A percentile compares a stretch with the other conserved stretches of the same genome.
phyloP scores from a whole-genome alignment of 2,888 invertebrate species.

The Hydriomena furcata region DNA sequence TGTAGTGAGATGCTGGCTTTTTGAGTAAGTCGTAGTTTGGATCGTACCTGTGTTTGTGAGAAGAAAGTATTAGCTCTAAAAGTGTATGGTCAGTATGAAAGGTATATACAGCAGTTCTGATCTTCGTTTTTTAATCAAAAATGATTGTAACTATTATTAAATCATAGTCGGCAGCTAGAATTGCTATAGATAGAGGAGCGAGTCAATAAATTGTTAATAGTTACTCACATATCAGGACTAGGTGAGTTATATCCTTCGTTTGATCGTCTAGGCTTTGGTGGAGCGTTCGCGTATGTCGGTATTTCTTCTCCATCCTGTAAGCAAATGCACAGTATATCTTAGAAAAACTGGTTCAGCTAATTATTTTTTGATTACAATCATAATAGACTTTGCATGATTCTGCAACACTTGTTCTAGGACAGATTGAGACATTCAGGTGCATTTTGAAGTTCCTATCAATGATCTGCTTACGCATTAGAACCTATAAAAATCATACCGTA shows the following conservation, averaged over 20 bases:
- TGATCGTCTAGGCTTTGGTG: slow-evolving; percentile 92
- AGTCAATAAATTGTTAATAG: not conserved
- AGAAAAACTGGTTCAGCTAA: no score
- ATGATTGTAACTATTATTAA: no score
- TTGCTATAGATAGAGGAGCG: no score
- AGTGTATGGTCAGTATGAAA: slow-evolving; percentile 9
- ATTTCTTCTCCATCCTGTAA: slow-evolving; percentile 69
- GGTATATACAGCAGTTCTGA: not conserved
- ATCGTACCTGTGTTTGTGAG: slow-evolving; percentile 70
- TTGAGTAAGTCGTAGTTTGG: slow-evolving; percentile 81
- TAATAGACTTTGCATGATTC: no score
- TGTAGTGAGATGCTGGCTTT: slow-evolving; percentile 80
- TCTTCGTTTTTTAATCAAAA: no score
- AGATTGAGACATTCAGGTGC: no score
- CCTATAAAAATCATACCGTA: no score
- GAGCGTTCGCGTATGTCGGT: slow-evolving; percentile 93
- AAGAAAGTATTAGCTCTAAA: slow-evolving; percentile 19
- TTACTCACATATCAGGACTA: slow-evolving; percentile 86
- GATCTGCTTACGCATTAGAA: no score
- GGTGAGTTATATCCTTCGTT: slow-evolving; percentile 91
- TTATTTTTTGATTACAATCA: no score
- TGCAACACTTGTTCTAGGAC: no score
- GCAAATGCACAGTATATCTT: not conserved
- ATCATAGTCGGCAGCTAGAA: no score
- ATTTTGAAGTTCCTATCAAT: no score